Conservation (phyloP, 1,140 invertebrate genomes). For the Trachelipus rathkii region DNA sequence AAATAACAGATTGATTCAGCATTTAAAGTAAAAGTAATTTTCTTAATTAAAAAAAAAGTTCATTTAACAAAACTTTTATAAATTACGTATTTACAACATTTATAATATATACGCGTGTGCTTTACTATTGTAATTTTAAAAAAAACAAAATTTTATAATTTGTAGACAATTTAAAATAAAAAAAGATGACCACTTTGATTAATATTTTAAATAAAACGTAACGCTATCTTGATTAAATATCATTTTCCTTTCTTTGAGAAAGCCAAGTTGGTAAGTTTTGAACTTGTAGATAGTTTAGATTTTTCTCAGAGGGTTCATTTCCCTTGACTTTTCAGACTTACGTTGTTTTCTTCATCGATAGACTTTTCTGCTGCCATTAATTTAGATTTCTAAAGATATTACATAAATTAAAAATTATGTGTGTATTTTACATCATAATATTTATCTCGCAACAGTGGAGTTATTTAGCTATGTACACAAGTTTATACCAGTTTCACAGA, state of each 20-base stretch:
- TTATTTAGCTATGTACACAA: no score
- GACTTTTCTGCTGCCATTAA: background rate
- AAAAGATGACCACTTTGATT: no score
- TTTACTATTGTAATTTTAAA: no score
- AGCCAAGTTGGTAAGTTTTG: background rate
- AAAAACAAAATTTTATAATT: no score
- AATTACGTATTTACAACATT: no score
- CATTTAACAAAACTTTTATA: no score
- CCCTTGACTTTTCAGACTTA: background rate
- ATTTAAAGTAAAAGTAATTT: no score
- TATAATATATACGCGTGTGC: no score
- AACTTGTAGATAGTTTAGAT: background rate
- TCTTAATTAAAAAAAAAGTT: no score
- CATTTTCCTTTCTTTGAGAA: background rate
- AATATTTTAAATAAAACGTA: no score
- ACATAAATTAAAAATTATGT: background rate
- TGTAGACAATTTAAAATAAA: no score
- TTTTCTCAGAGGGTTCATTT: background rate
- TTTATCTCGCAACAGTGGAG: background rate
- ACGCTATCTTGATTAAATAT: background rate
- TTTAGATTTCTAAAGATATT: background rate
- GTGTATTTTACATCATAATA: background rate
- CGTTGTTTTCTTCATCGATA: background rate
- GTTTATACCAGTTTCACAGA: slow-evolving; percentile 32
- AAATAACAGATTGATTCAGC: no score